These are phyloP conservation scores for Pyrrhura leucotis DNA, from an alignment of 2,797 vertebrate species.

Conservation along the genomic window DNA sequence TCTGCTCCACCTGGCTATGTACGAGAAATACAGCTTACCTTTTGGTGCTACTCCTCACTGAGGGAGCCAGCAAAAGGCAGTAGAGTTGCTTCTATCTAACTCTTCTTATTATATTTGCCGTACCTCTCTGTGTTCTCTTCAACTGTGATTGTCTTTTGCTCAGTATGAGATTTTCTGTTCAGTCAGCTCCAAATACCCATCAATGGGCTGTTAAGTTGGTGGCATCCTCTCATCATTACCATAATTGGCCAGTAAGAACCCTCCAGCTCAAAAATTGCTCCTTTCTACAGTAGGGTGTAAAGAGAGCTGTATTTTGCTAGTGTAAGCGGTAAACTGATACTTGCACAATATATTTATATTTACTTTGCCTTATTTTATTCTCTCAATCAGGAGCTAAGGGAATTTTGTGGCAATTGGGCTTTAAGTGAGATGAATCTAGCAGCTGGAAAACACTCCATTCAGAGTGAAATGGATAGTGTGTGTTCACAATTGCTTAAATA, in stretches of 20 bases:
- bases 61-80: not conserved
- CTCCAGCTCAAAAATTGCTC: not conserved
- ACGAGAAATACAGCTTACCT: not conserved
- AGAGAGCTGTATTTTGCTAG: not conserved
- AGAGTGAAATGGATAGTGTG: not conserved
- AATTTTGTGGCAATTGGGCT: slow-evolving; percentile 22
- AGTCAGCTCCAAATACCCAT: not conserved
- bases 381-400: not conserved
- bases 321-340: slow-evolving; percentile 7
- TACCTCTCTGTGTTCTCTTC: not conserved
- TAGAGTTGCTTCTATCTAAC: not conserved
- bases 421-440: slow-evolving; percentile 20
- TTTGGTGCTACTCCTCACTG: not conserved
- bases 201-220: not conserved
- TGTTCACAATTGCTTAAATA: slow-evolving; percentile 44
- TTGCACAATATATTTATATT: slow-evolving; percentile 38
- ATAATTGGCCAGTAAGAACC: not conserved
- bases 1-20: not conserved
- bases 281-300: not conserved
- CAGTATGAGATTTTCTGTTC: not conserved
- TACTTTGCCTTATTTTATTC: slow-evolving; percentile 13
- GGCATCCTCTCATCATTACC: not conserved
- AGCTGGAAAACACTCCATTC: not conserved
- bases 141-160: not conserved
- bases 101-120: not conserved